Base-by-base conservation (phyloP, 2,113 vertebrate species). In the Crocuta crocuta region DNA sequence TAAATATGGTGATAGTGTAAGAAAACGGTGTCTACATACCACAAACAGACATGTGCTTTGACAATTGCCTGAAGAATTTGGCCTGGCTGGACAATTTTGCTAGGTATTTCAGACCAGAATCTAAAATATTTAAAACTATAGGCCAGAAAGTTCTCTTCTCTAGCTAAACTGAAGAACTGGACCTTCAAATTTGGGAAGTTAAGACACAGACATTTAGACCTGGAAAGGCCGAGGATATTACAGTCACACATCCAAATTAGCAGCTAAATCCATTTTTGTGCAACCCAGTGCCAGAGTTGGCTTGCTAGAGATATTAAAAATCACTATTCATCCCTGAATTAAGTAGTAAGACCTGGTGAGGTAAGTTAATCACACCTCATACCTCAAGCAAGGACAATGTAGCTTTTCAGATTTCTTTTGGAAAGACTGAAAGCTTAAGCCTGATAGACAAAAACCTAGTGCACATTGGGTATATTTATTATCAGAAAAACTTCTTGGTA, bases 291-390 rank as follows among this genome's bases (percentile, higher is more conserved):
- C 33, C 24, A 92, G 11, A 4, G 63, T 68, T 43, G 39, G 28
- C 19, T 89, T 78, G 26, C 48, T 39, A 83, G 74, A 92, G 55
- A 96, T 33, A 45, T 68, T 82, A 21, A 88, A 86, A 95, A 96
- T 65, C 1, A 45, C 24, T 70, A 33, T 31, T 89, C n/a, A 58
- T 39, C 12, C 80, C 63, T 83, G 73, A 78, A 9, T 10, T 71
- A 58, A 23, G 24, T n/a, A 43, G 31, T 58, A 63, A 91, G 63
- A 33, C n/a, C 7, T 93, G 24, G 43, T 2, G 17, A 86, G 11
- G 7, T 43, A 53, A 94, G 48, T 84, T 76, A 65, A 82, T 94
- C n/a, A 55, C 16, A 50, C 7, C 28, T 85, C 23, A 70, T 10
- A 78, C 5, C 26, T 95, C 76, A 91, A 88, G 33, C n/a, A 78